Evolutionary conservation across 2,113 vertebrate genomes (phyloP), one percentile per base, ranked within the genome.

Genomic region (Periophthalmodon schlosseri): DNA sequence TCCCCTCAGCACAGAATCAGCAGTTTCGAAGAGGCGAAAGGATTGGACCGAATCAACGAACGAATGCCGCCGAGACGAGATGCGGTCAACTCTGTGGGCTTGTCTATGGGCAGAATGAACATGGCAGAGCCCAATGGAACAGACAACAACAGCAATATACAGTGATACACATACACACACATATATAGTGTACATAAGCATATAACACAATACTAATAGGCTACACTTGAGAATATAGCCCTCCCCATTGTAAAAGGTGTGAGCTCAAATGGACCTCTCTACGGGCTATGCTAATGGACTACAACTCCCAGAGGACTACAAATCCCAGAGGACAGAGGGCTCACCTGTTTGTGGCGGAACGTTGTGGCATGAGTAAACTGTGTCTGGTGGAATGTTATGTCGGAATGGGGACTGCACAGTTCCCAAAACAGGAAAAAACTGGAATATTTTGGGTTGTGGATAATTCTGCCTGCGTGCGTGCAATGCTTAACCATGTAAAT

Each of bases 121-220:
- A 91, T 93, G 91, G 89, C 90, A 7, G 93, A 95, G 81, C 91
- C 94, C 86, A 95, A 95, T n/a, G 94, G 94, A 68, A 94, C 94
- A 36, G 94, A 95, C 74, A 94, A 89, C 91, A 95, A 95, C 92
- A 94, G 94, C 92, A 95, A 95, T 92, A 92, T 94, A 81, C 92
- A 94, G 93, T 94, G 93, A 94, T 89, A 85, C 66, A 56, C 56
- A 78, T 50, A 77, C 74, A 69, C 76, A 67, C 68, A 82, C 70
- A 89, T 84, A 87, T 83, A 87, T 82, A 82, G 8, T 90, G 87
- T 90, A 90, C 79, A 89, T 87, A 91, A 23, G 70, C 83, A 85
- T 82, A 90, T 79, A 88, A 86, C 70, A 80, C 60, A 77, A 79
- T 82, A 65, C 16, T 16, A 75, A 79, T 71, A 79, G 57, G 72